A percentile compares a stretch with the other conserved stretches of the same genome.
These are phyloP conservation scores for Aleiodes sp. DNA, from an alignment of 1,140 invertebrate genomes.

Conservation along the genomic window DNA sequence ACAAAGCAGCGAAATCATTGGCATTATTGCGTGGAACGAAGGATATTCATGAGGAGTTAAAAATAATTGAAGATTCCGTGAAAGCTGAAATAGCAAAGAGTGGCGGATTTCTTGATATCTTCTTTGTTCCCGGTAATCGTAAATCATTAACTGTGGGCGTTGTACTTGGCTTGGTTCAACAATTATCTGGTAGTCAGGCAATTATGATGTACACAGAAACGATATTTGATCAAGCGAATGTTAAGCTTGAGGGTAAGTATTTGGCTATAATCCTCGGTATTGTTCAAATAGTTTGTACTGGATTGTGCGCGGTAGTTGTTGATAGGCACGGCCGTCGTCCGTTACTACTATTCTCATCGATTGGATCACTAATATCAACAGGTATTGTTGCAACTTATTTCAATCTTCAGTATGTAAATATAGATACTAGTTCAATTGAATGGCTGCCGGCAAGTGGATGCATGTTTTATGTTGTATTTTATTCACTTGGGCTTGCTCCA, in stretches of 20 bases:
- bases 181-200: slow-evolving; percentile 77
- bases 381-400: slow-evolving; percentile 65
- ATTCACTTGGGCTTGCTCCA: slow-evolving; percentile 74
- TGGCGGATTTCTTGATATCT: slow-evolving; percentile 67
- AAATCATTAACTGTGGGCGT: slow-evolving; percentile 72
- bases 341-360: slow-evolving; percentile 71
- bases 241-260: slow-evolving; percentile 60
- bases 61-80: slow-evolving; percentile 70
- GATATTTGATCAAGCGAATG: slow-evolving; percentile 73
- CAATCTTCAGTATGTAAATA: slow-evolving; percentile 63
- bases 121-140: slow-evolving; percentile 68
- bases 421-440: slow-evolving; percentile 57
- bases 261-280: slow-evolving; percentile 74
- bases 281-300: slow-evolving; percentile 71
- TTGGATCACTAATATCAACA: slow-evolving; percentile 64
- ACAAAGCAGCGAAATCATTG: slow-evolving; percentile 70
- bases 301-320: slow-evolving; percentile 70
- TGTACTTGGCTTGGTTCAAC: slow-evolving; percentile 74
- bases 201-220: slow-evolving; percentile 76
- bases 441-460: slow-evolving; percentile 71
- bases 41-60: slow-evolving; percentile 70
- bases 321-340: slow-evolving; percentile 75
- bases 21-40: slow-evolving; percentile 67
- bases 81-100: slow-evolving; percentile 67
- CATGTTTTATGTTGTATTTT: slow-evolving; percentile 73